Conservation (phyloP, 2,888 invertebrate genomes). For the Patella pellucida region DNA sequence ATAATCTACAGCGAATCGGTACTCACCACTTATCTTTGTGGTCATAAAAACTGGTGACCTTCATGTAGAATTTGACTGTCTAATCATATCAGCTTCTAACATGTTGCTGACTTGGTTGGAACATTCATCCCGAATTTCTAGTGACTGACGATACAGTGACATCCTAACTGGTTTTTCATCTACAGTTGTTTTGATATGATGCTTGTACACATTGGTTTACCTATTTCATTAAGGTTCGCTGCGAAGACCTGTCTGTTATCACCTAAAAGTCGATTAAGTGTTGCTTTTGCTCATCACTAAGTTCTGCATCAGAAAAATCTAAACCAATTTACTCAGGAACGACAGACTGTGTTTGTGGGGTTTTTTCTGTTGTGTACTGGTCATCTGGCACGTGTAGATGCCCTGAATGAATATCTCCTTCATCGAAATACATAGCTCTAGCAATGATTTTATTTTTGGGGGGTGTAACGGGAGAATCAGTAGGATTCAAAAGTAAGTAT, state of each 20-base stretch:
- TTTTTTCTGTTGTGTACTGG: not conserved
- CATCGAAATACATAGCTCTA: no score
- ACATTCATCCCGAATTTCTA: constrained; percentile 21
- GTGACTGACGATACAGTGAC: constrained; percentile 28
- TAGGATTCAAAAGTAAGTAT: constrained; percentile 29
- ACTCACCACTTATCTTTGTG: constrained; percentile 31
- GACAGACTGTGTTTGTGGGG: no score
- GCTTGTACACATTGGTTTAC: constrained; percentile 30
- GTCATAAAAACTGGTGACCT: constrained; percentile 36
- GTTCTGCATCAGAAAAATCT: no score
- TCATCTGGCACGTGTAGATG: not conserved
- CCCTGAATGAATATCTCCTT: not conserved
- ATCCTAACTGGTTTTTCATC: constrained; percentile 28
- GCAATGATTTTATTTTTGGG: constrained; percentile 29
- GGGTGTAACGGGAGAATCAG: constrained; percentile 22
- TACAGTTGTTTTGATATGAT: constrained; percentile 35
- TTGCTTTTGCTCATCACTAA: no score
- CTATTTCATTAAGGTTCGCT: constrained; percentile 27
- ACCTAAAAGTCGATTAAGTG: no score
- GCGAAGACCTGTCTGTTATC: constrained; percentile 25
- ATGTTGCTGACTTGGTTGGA: constrained; percentile 35
- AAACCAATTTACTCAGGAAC: no score
- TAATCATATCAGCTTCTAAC: constrained; percentile 24
- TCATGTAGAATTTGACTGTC: constrained; percentile 20
- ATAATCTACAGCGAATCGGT: constrained; percentile 39